Percentiles rank a stretch among this genome's conserved stretches.
These are phyloP conservation scores for Macaria notata DNA, from an alignment of 2,888 invertebrate genomes.

Conservation along the genomic window DNA sequence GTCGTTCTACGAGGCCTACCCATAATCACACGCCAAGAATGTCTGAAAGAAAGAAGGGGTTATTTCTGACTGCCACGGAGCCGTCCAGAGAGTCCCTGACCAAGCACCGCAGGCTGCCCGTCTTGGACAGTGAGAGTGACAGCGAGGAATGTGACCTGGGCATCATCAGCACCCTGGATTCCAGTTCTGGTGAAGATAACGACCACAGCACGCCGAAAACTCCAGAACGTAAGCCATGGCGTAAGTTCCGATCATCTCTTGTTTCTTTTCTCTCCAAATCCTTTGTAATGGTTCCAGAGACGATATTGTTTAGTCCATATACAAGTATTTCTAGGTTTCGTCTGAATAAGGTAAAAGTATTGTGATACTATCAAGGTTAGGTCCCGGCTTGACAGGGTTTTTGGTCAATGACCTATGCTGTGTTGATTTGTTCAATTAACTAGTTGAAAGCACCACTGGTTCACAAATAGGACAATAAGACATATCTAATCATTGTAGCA, in stretches of 20 bases:
- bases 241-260: conserved; percentile 50
- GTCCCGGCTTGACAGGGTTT: conserved; percentile 7
- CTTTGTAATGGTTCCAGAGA: not conserved
- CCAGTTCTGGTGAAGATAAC: conserved; percentile 68
- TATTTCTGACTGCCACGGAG: conserved; percentile 74
- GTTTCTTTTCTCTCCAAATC: not conserved
- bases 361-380: conserved; percentile 19
- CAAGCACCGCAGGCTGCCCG: conserved; percentile 66
- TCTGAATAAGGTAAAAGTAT: conserved; percentile 15
- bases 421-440: not conserved
- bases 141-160: conserved; percentile 81
- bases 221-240: conserved; percentile 59
- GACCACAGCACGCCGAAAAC: conserved; percentile 63
- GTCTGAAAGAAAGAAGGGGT: conserved; percentile 84
- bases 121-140: conserved; percentile 74
- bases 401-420: conserved; percentile 17
- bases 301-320: conserved; percentile 1
- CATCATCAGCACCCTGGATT: conserved; percentile 80
- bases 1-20: conserved; percentile 62
- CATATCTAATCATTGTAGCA: too few relatives aligned
- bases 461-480: too few relatives aligned
- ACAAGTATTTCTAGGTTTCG: conserved; percentile 13
- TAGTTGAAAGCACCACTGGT: not conserved
- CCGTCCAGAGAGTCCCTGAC: conserved; percentile 63
- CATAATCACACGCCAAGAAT: conserved; percentile 81